Conservation (phyloP, 2,888 invertebrate species). For the Mystacides longicornis region DNA sequence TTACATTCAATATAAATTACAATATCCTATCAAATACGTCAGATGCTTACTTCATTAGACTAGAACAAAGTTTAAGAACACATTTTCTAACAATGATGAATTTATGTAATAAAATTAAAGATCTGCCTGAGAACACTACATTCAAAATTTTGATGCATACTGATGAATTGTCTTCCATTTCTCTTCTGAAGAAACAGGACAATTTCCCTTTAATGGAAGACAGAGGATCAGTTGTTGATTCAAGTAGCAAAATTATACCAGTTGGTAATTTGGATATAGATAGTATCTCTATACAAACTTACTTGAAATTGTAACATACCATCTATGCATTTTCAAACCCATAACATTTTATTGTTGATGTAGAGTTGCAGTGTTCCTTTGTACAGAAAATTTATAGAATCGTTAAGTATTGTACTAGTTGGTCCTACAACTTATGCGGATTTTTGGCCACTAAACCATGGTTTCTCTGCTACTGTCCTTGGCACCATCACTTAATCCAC, state of each 20-base stretch:
- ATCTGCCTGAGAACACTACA: slow-evolving; percentile 47
- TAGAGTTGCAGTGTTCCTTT: no score
- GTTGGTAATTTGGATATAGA: slow-evolving; percentile 15
- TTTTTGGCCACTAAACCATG: no score
- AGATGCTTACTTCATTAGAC: slow-evolving; percentile 50
- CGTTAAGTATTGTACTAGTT: no score
- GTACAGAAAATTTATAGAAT: no score
- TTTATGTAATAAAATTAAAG: slow-evolving; percentile 40
- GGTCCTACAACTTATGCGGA: no score
- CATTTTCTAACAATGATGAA: slow-evolving; percentile 53
- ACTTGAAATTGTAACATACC: slow-evolving; percentile 8
- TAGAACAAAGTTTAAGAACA: slow-evolving; percentile 54
- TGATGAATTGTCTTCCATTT: slow-evolving; percentile 50
- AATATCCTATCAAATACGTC: slow-evolving; percentile 31
- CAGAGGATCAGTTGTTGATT: background rate
- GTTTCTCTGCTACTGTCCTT: background rate
- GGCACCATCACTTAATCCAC: no score
- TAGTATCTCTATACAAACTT: slow-evolving; percentile 15
- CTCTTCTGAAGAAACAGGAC: slow-evolving; percentile 47
- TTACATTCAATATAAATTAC: slow-evolving; percentile 39
- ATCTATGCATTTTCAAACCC: no score
- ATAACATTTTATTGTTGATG: no score
- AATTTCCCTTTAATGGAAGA: slow-evolving; percentile 39
- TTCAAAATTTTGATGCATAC: slow-evolving; percentile 56
- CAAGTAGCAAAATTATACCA: slow-evolving; percentile 12